These are phyloP conservation scores for Pelochelys cantorii DNA, from an alignment of 2,797 vertebrate genomes.

Conservation along the genomic window DNA sequence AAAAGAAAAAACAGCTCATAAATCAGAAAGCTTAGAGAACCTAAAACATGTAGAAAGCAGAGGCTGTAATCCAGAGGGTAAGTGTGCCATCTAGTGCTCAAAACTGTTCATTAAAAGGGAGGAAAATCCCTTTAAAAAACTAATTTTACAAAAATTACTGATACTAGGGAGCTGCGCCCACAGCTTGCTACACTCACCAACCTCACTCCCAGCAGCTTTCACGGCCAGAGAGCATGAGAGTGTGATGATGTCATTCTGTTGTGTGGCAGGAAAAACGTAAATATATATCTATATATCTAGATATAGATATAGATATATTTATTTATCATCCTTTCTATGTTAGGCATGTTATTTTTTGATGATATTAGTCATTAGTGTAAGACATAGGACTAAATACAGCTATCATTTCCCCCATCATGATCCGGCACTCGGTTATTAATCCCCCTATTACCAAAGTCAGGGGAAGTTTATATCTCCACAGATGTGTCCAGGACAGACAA, in stretches of 20 bases:
- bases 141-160: neutral
- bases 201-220: too few species aligned
- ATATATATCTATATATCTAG: too few species aligned
- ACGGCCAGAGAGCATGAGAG: too few species aligned
- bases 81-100: conserved; percentile 83
- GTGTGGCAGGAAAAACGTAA: too few species aligned
- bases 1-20: neutral
- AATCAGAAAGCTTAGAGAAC: rapidly evolving
- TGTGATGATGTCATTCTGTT: too few species aligned
- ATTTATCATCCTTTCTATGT: neutral
- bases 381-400: neutral
- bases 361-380: neutral
- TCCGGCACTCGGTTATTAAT: neutral
- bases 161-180: neutral
- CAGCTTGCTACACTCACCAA: too few species aligned
- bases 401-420: neutral
- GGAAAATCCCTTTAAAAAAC: rapidly evolving
- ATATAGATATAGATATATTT: too few species aligned
- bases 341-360: neutral
- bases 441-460: neutral
- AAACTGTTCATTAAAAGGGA: neutral
- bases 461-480: neutral
- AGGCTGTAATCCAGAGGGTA: conserved; percentile 69
- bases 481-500: neutral
- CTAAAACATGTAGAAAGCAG: neutral